Conservation (phyloP, 1,140 invertebrate species). For the Conus ventricosus region DNA sequence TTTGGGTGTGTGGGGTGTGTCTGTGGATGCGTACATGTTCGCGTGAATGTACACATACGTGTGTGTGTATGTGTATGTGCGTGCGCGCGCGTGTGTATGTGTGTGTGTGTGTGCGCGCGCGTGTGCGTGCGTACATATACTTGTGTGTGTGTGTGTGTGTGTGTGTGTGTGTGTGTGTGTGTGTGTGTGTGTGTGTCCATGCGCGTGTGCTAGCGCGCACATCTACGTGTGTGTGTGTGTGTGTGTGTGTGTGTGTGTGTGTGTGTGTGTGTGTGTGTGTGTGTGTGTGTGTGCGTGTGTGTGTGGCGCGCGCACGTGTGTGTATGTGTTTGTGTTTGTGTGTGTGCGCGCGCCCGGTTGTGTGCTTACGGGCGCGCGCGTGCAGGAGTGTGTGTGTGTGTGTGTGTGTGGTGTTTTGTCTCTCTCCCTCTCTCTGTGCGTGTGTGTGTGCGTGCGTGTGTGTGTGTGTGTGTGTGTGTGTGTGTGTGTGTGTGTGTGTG, state of each 20-base stretch:
- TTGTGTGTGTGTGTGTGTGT: neutral
- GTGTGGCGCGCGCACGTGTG: neutral
- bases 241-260: neutral
- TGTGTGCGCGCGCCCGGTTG: conserved; percentile 3
- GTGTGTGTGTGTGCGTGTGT: conserved; percentile 17
- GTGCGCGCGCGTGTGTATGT: too few relatives aligned
- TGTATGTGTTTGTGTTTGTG: conserved; percentile 7
- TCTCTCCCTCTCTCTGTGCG: too few relatives aligned
- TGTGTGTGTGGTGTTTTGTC: conserved; percentile 22
- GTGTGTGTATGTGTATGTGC: too few relatives aligned
- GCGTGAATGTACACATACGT: too few relatives aligned
- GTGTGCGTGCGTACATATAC: neutral
- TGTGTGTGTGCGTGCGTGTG: conserved; percentile 20
- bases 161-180: neutral
- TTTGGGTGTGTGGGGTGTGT: too few relatives aligned
- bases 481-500: too few relatives aligned
- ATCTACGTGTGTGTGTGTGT: neutral
- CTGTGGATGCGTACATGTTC: too few relatives aligned
- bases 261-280: neutral
- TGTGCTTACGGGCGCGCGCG: too few relatives aligned
- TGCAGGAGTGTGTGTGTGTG: conserved; percentile 22
- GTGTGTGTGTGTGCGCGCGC: too few relatives aligned
- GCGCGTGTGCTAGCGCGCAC: neutral
- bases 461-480: conserved; percentile 9
- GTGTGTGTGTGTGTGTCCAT: conserved; percentile 6